A percentile compares a stretch with the other conserved stretches of the same genome.
Evolutionary conservation across 2,888 invertebrate species (phyloP).

Genomic region (Dermolepida albohirtum): DNA sequence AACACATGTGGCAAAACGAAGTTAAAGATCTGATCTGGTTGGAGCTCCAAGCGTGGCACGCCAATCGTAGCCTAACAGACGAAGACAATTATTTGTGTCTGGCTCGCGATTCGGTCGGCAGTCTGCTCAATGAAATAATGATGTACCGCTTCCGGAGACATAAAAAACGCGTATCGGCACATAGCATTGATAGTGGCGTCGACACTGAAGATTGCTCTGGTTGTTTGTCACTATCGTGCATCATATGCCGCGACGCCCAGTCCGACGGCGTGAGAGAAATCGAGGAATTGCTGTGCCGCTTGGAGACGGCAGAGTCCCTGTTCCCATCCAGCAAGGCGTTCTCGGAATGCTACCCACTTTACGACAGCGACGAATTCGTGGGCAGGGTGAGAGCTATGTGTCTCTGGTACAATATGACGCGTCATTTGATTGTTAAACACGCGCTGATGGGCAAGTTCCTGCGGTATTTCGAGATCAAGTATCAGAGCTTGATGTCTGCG

Average conservation of each 20-base stretch:
- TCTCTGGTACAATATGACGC: slow-evolving; percentile 91
- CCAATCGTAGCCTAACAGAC: slow-evolving; percentile 79
- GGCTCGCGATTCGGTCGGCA: slow-evolving; percentile 78
- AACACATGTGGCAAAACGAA: slow-evolving; percentile 89
- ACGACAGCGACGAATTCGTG: slow-evolving; percentile 74
- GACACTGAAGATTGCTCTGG: slow-evolving; percentile 68
- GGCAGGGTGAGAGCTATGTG: slow-evolving; percentile 84
- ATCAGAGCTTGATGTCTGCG: slow-evolving; percentile 46
- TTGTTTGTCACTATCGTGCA: slow-evolving; percentile 82
- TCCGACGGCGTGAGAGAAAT: slow-evolving; percentile 81
- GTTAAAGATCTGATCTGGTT: slow-evolving; percentile 92
- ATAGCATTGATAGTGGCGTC: slow-evolving; percentile 61
- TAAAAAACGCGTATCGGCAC: slow-evolving; percentile 51
- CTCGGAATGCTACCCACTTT: slow-evolving; percentile 78
- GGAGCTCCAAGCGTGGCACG: slow-evolving; percentile 87
- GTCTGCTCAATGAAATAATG: slow-evolving; percentile 79
- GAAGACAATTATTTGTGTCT: slow-evolving; percentile 83
- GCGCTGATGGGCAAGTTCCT: slow-evolving; percentile 79
- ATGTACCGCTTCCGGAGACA: slow-evolving; percentile 73
- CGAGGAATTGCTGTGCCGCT: slow-evolving; percentile 75
- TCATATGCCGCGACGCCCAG: slow-evolving; percentile 77
- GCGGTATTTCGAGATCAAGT: slow-evolving; percentile 61
- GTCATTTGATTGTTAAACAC: slow-evolving; percentile 85
- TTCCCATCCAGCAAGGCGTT: slow-evolving; percentile 89
- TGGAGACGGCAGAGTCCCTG: slow-evolving; percentile 82